Base-by-base conservation (phyloP, 37 sponge, comb jelly and placozoan genomes). In the Hormiphora californensis region DNA sequence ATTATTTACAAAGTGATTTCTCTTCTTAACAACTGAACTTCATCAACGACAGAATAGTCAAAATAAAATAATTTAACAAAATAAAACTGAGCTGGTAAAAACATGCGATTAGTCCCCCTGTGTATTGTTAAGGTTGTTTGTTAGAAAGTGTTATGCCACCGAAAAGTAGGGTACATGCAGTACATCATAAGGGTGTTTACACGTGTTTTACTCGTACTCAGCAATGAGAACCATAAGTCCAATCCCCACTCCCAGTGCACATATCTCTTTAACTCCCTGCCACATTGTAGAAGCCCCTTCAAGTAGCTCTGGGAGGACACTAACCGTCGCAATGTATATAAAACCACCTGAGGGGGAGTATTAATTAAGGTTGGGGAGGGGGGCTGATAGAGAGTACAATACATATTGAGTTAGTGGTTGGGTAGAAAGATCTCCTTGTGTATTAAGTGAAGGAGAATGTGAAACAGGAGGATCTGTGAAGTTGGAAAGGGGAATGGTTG, bases 281-380 rank as follows among this genome's bases (percentile, higher is more conserved):
- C 89, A 54, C 12, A 89, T 21, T 17, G 90, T 54, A 38, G 86
- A 78, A 54, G 90, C 67, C 55, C 92, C 90, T 27, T 86, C 22
- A 38, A 96, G 88, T 41, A 96, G 89, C 85, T 94, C 97, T 0
- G 97, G 97, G 7, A 96, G 88, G 9, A 96, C 93, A 54, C 94
- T 88, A 11, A 94, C 94, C 0, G 92, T 92, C 0, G 94, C 97
- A 44, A 96, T 96, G 91, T 96, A 96, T 43, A 96, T 94, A 85
- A 96, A 96, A 22, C 97, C 97, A 31, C 97, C 67, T 65, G 67
- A 33, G 35, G 35, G n/a, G n/a, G n/a, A n/a, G n/a, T n/a, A n/a
- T n/a, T n/a, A n/a, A n/a, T n/a, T n/a, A n/a, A 46, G 51, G 51
- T 15, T 15, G 8, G 51, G 12, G 51, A 12, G 12, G 8, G 51